Evolutionary conservation across 2,888 invertebrate species (phyloP), one percentile per base, ranked within the genome.

Genomic region (Philereme vetulata): DNA sequence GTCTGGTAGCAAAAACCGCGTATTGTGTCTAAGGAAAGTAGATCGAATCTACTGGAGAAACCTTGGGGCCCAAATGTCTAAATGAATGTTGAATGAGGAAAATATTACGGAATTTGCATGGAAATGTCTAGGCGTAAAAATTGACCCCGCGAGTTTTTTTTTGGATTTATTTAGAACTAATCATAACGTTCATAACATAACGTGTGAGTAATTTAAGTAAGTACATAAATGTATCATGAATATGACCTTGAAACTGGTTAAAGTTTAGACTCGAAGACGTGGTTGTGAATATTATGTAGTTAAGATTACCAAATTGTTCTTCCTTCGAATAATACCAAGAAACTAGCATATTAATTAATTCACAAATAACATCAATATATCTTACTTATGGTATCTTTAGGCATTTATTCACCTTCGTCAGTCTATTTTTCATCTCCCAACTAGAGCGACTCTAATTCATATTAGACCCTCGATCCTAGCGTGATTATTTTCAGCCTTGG

Each of bases 41-140:
- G 76, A 75, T 72, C 74, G 73, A 75, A 76, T 76, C 65, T 61
- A 72, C 63, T 72, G 68, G 76, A 72, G 77, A 78, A 81, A 81
- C 77, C 72, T 77, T 75, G 74, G 21, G 21, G 21, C 21, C 21
- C 21, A 21, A 21, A 21, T 21, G 21, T 21, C 21, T 21, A 21
- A 21, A 21, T 21, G 21, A n/a, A 21, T 21, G 21, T 21, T n/a
- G n/a, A n/a, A n/a, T n/a, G n/a, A n/a, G n/a, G n/a, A n/a, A n/a
- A n/a, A n/a, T n/a, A n/a, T n/a, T n/a, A n/a, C n/a, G n/a, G n/a
- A n/a, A n/a, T n/a, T n/a, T 21, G 21, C 21, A 21, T 21, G 21
- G 21, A 21, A 21, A 21, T 21, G 21, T 21, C 21, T 21, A 21
- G 1, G 1, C 21, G 21, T 21, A 21, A 21, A 2, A 21, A 1